These are phyloP conservation scores for Calypte anna DNA, from an alignment of 2,113 vertebrate genomes.

Conservation along the genomic window DNA sequence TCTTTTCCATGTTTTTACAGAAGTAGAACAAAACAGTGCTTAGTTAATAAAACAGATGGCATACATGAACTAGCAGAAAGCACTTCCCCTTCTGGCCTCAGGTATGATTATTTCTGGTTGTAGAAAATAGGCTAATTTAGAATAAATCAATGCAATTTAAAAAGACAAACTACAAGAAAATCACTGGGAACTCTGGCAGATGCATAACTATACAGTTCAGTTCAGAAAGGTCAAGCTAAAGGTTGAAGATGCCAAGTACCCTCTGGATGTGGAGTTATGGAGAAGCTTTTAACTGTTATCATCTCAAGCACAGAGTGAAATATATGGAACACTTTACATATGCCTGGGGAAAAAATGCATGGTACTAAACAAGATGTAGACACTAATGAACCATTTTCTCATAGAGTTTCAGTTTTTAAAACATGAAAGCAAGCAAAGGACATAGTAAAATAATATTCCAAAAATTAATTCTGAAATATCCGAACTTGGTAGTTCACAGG, in stretches of 20 bases:
- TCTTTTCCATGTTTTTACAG: background rate
- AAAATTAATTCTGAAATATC: background rate
- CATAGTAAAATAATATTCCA: background rate
- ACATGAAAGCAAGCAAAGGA: background rate
- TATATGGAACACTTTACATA: background rate
- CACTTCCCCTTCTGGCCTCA: background rate
- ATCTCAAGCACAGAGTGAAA: background rate
- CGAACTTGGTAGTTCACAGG: background rate
- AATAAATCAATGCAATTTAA: background rate
- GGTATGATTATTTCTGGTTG: too few relatives aligned
- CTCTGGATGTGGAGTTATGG: background rate
- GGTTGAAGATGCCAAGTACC: background rate
- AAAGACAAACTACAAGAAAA: background rate
- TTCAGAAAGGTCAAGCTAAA: background rate
- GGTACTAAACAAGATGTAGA: background rate
- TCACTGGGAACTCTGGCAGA: background rate
- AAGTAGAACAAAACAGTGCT: background rate
- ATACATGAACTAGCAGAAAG: background rate
- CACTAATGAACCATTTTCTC: background rate
- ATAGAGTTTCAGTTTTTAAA: background rate
- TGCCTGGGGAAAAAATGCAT: background rate
- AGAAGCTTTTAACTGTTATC: background rate
- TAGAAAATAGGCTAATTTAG: background rate
- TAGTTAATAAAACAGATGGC: background rate
- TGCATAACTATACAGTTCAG: background rate